Evolutionary conservation across 1,140 invertebrate species (phyloP).

Genomic region (Atta colombica): DNA sequence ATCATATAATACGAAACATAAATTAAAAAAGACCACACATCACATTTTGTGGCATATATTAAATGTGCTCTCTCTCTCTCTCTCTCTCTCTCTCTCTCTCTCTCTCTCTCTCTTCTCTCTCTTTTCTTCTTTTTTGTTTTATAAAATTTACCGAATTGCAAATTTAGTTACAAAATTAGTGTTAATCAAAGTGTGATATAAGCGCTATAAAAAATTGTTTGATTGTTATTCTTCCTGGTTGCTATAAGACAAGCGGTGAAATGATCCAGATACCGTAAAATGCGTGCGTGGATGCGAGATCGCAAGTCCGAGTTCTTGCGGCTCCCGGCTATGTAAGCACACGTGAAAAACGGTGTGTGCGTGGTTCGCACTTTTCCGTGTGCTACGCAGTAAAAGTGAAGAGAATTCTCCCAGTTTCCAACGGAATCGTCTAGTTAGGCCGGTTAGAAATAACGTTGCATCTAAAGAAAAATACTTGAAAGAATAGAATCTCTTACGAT

Average conservation of each 20-base stretch:
- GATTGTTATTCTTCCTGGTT: not conserved
- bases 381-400: conserved; percentile 83
- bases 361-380: conserved; percentile 74
- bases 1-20: not conserved
- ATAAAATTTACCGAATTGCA: not conserved
- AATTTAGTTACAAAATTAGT: not conserved
- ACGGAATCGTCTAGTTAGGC: conserved; percentile 69
- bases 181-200: not conserved
- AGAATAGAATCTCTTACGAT: not conserved
- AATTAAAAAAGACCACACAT: not conserved
- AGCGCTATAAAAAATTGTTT: not conserved
- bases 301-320: conserved; percentile 21
- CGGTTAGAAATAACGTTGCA: conserved; percentile 69
- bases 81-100: not conserved
- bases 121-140: not conserved
- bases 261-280: conserved; percentile 38
- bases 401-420: conserved; percentile 73
- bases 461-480: not conserved
- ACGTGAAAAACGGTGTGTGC: conserved; percentile 58
- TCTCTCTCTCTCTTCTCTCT: not conserved
- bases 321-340: not conserved
- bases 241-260: conserved; percentile 22
- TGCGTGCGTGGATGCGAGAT: conserved; percentile 14
- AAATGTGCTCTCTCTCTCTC: not conserved
- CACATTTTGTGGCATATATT: not conserved